Percentiles rank a stretch among this genome's conserved stretches.
Evolutionary conservation across 2,888 invertebrate species (phyloP).

Genomic region (Habroteleia sp.): DNA sequence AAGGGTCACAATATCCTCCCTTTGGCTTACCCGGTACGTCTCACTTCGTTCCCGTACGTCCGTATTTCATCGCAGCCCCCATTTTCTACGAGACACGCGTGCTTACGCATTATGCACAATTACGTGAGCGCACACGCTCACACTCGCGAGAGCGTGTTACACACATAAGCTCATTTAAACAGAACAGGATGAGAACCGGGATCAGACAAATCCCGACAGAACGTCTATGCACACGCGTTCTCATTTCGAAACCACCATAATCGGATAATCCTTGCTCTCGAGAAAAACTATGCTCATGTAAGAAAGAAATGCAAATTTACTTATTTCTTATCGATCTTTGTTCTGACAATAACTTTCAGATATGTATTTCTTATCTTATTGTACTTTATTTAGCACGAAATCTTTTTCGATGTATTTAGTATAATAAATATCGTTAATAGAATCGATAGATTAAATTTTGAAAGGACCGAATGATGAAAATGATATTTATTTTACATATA

Average conservation of each 20-base stretch:
- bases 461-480: no score
- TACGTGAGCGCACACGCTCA: constrained; percentile 56
- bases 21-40: constrained; percentile 69
- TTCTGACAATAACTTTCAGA: constrained; percentile 25
- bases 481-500: no score
- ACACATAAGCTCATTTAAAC: constrained; percentile 62
- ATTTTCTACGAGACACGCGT: constrained; percentile 59
- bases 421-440: constrained; percentile 21
- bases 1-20: constrained; percentile 80
- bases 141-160: constrained; percentile 43
- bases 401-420: constrained; percentile 17
- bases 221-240: constrained; percentile 63
- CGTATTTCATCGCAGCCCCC: constrained; percentile 58
- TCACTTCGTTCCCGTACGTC: constrained; percentile 57
- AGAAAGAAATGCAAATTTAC: constrained; percentile 55
- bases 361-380: constrained; percentile 43
- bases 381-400: constrained; percentile 34
- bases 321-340: constrained; percentile 35
- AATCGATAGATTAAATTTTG: no score
- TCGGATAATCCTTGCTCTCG: constrained; percentile 67
- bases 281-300: constrained; percentile 51
- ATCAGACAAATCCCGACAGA: constrained; percentile 63
- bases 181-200: constrained; percentile 56
- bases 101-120: constrained; percentile 68
- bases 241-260: constrained; percentile 65